phyloP scores from a whole-genome alignment of 2,888 invertebrate species.

The Aspidiotus destructor region DNA sequence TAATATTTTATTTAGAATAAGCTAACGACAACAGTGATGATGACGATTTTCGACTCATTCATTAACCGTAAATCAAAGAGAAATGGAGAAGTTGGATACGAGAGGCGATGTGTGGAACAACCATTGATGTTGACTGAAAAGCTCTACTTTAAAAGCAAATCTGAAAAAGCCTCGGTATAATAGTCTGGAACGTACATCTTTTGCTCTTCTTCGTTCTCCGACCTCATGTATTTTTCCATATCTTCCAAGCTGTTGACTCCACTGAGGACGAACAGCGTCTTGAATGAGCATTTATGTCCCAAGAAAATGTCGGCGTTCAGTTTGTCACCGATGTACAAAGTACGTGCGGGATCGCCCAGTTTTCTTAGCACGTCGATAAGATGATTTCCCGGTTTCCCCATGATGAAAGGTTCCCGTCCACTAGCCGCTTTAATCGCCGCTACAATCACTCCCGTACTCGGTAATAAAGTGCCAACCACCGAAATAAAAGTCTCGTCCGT shows the following conservation, averaged over 20 bases:
- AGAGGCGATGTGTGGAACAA: no score
- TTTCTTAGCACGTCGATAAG: constrained; percentile 60
- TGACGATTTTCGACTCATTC: no score
- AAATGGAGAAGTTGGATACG: no score
- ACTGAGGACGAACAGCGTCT: constrained; percentile 75
- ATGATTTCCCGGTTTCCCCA: constrained; percentile 83
- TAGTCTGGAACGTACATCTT: no score
- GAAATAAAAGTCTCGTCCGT: constrained; percentile 77
- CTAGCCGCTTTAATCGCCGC: constrained; percentile 74
- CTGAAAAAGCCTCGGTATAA: no score
- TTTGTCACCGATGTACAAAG: constrained; percentile 88
- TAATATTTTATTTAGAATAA: no score
- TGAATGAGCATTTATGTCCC: constrained; percentile 77
- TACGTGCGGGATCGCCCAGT: constrained; percentile 60
- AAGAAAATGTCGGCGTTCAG: constrained; percentile 87
- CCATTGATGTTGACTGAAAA: no score
- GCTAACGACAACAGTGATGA: no score
- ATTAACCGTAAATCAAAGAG: no score
- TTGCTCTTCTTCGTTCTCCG: no score
- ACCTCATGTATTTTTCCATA: no score
- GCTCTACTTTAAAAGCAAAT: no score
- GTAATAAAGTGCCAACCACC: constrained; percentile 46
- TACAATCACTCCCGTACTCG: constrained; percentile 81
- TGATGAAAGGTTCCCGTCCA: constrained; percentile 63
- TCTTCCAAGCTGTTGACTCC: constrained; percentile 50